Base-by-base conservation (phyloP, 2,113 vertebrate species). In the Physeter macrocephalus region DNA sequence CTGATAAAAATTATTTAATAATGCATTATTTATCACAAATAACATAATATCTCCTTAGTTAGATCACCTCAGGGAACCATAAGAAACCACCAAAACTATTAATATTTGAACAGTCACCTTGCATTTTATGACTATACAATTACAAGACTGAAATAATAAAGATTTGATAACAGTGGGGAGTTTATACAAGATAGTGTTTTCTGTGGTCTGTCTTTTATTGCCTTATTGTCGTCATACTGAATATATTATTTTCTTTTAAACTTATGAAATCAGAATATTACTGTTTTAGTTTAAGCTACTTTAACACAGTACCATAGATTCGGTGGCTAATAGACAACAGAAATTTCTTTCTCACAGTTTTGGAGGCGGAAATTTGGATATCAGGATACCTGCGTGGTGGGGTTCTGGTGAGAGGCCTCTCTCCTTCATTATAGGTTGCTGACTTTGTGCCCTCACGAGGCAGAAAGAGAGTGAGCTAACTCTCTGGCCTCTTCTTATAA, bases 1-100 rank as follows among this genome's bases (percentile, higher is more conserved):
- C 31, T 81, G 75, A 96, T 92, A 93, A 96, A 91, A 62, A 64
- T 67, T 77, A 13, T 97, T 59, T 96, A 88, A 64, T 85, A 87
- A 93, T 74, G 34, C 34, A 90, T 95, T 81, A 93, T 96, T 88
- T 67, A 72, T 96, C 59, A 84, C 34, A 95, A 93, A 74, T 85
- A 95, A 78, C 25, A 21, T 75, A 78, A 18, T 88, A 69, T 80
- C 27, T 90, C 6, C 84, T 21, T 78, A 78, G 84, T 85, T 71
- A 93, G 93, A 64, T 95, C 61, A 88, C 81, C 69, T 86, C 36
- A 86, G 77, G 88, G 81, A 85, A 10, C 69, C 89, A 62, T 62
- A 85, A 86, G 49, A 96, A 80, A 52, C 83, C 66, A 75, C 67
- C 39, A n/a, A 72, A 82, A 83, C 71, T 75, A 86, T 95, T 94